phyloP scores from a whole-genome alignment of 2,113 vertebrate species.

The Onychostoma macrolepis region DNA sequence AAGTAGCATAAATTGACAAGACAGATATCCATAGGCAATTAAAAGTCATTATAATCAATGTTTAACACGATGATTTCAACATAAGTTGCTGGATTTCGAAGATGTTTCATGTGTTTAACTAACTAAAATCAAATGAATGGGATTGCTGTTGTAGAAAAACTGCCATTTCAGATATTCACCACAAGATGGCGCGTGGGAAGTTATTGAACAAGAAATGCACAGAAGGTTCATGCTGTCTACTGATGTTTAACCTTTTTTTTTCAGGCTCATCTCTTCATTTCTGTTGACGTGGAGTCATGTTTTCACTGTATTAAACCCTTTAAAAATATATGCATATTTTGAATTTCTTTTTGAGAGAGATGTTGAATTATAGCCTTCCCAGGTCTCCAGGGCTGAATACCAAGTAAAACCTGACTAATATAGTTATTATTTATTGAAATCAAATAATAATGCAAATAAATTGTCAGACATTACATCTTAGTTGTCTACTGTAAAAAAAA shows the following conservation, averaged over 20 bases:
- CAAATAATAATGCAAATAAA: background rate
- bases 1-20: background rate
- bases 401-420: background rate
- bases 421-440: background rate
- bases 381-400: background rate
- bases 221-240: background rate
- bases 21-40: background rate
- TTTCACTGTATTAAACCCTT: background rate
- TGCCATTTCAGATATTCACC: slow-evolving; percentile 35
- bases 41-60: background rate
- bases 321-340: background rate
- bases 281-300: background rate
- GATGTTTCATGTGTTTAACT: background rate
- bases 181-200: slow-evolving; percentile 65
- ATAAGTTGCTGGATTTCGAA: background rate
- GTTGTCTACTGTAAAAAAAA: background rate
- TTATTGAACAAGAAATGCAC: slow-evolving; percentile 9
- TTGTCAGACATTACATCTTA: background rate
- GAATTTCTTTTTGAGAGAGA: background rate
- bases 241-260: background rate
- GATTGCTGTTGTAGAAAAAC: background rate
- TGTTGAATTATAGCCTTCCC: background rate
- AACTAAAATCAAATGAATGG: background rate
- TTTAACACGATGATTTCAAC: background rate
- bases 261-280: background rate